Conservation (phyloP, 1,140 invertebrate genomes). For the Drosophila burlai region DNA sequence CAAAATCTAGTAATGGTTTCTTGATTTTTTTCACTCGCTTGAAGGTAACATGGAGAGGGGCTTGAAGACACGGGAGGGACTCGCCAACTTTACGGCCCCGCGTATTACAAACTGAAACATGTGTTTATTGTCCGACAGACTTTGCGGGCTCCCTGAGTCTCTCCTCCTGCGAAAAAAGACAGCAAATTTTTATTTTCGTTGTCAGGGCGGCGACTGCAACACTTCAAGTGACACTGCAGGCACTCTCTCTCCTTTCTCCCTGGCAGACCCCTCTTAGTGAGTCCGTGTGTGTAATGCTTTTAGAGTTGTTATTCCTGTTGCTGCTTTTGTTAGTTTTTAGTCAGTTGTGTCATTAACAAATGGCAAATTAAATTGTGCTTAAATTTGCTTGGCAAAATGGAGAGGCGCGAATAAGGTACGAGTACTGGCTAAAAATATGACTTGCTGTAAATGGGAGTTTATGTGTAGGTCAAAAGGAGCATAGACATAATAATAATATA, state of each 20-base stretch:
- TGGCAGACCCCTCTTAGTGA: slow-evolving; percentile 37
- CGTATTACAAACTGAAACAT: slow-evolving; percentile 81
- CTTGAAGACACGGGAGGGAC: slow-evolving; percentile 6
- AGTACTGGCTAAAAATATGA: not conserved
- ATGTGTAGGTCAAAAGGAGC: not conserved
- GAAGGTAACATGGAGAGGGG: slow-evolving; percentile 12
- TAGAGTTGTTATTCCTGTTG: slow-evolving; percentile 22
- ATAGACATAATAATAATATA: not conserved
- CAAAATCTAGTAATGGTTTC: not conserved
- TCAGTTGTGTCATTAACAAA: slow-evolving; percentile 74
- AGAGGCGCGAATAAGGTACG: slow-evolving; percentile 2
- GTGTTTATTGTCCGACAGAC: slow-evolving; percentile 74
- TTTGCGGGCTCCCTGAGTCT: slow-evolving; percentile 20
- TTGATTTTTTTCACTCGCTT: not conserved
- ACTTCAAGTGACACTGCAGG: slow-evolving; percentile 69
- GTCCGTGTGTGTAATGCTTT: slow-evolving; percentile 44
- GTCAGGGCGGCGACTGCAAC: slow-evolving; percentile 78
- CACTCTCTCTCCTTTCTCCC: slow-evolving; percentile 15
- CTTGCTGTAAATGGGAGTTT: not conserved
- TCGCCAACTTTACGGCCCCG: slow-evolving; percentile 68
- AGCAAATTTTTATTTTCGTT: slow-evolving; percentile 57
- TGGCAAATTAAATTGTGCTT: slow-evolving; percentile 79
- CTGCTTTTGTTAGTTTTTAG: slow-evolving; percentile 41
- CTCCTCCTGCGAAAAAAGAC: slow-evolving; percentile 20
- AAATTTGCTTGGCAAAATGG: slow-evolving; percentile 50